phyloP scores from a whole-genome alignment of 2,888 invertebrate genomes.

The Encarsia formosa region DNA sequence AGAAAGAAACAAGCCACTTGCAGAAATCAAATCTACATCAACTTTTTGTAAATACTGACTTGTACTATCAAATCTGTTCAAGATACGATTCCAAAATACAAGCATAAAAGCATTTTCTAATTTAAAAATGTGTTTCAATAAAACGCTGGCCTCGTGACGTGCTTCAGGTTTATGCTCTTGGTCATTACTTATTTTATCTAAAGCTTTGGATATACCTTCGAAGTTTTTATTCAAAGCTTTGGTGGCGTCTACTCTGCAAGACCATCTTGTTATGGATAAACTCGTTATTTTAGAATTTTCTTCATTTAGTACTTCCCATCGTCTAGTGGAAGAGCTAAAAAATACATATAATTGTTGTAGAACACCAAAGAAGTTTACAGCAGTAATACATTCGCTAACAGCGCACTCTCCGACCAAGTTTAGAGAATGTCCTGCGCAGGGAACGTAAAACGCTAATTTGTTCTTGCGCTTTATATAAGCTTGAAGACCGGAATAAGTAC shows the following conservation, averaged over 20 bases:
- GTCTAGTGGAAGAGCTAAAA: constrained; percentile 30
- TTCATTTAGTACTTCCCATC: constrained; percentile 11
- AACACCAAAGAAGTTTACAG: constrained; percentile 28
- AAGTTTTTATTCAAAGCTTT: not conserved
- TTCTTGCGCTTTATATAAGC: constrained; percentile 27
- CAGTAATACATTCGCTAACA: constrained; percentile 30
- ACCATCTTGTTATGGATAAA: constrained; percentile 1
- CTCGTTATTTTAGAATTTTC: not conserved
- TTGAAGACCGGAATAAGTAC: constrained; percentile 28
- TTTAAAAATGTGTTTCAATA: not conserved
- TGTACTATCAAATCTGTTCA: constrained; percentile 1
- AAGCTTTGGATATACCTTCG: not conserved
- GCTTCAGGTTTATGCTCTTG: not conserved
- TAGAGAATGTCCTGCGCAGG: constrained; percentile 31
- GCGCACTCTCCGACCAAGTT: constrained; percentile 30
- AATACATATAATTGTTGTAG: constrained; percentile 32
- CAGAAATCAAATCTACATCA: constrained; percentile 1
- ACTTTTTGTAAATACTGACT: constrained; percentile 7
- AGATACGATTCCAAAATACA: constrained; percentile 1
- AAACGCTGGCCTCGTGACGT: not conserved
- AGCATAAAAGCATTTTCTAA: constrained; percentile 4
- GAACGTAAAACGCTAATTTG: constrained; percentile 27
- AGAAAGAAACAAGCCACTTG: too few relatives aligned
- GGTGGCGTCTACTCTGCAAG: not conserved
- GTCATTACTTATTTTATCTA: not conserved